Evolutionary conservation across 2,888 invertebrate genomes (phyloP), one percentile per base, ranked within the genome.

Genomic region (Pherbina coryleti): DNA sequence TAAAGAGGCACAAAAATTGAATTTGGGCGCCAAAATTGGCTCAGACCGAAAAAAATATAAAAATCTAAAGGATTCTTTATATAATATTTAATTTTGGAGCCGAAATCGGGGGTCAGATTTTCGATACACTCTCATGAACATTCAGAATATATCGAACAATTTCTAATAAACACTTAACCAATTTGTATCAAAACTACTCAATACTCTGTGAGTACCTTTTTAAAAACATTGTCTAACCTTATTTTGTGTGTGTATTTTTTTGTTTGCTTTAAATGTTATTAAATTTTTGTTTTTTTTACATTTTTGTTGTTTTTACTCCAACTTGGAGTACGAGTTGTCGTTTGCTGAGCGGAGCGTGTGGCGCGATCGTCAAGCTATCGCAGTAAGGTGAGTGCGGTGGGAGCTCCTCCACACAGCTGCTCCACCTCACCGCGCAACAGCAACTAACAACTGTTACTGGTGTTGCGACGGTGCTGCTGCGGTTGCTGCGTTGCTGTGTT

Each of bases 211-310:
- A n/a, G 8, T 55, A 2, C n/a, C 19, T 55, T 22, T n/a, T 8
- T n/a, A 64, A 34, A 5, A 31, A 34, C n/a, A 64, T 64, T 64
- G 17, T n/a, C n/a, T 64, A 34, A 64, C 31, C n/a, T 22, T 8
- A 14, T 25, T 19, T 70, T n/a, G 9, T 31, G 51, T 31, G 53
- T 71, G 79, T 74, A 44, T 51, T 14, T 37, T n/a, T 70, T 78
- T 79, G 53, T 67, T 62, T 71, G 78, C 34, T 44, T 55, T 53
- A 53, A 28, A 28, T 70, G 14, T 70, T 73, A 34, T 62, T 71
- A 7, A 19, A 55, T 19, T 19, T 9, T 69, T 72, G 60, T 62
- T 73, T 37, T 60, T 71, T 82, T 78, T 84, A 84, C 84, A 85
- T 82, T 49, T 49, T 51, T 57, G 25, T 37, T 53, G 49, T 53